Conservation (phyloP, 2,888 invertebrate genomes). For the Athalia circularis region DNA sequence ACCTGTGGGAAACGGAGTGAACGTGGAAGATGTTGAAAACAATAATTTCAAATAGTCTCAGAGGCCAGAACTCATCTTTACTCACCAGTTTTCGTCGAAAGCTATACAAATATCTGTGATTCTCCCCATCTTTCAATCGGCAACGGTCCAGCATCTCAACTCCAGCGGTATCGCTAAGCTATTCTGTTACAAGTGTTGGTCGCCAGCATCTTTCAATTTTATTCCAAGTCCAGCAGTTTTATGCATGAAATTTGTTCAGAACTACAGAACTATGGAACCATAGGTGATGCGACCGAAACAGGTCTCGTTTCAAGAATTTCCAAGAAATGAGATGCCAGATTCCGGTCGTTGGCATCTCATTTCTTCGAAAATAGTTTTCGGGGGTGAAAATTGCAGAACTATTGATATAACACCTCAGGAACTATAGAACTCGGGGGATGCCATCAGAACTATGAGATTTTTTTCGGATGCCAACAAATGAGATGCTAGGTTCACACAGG, state of each 20-base stretch:
- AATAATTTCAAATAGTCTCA: not conserved
- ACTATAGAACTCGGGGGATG: constrained; percentile 16
- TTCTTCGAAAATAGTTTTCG: not conserved
- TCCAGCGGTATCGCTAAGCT: no score
- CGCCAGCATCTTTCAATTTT: not conserved
- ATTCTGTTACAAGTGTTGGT: no score
- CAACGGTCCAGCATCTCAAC: no score
- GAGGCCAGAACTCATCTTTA: not conserved
- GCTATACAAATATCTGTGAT: no score
- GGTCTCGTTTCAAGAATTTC: not conserved
- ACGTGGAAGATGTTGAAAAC: not conserved
- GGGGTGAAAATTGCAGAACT: constrained; percentile 2
- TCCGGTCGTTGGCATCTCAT: constrained; percentile 14
- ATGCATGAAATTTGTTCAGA: not conserved
- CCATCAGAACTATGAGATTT: not conserved
- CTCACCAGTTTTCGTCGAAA: not conserved
- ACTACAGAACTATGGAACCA: not conserved
- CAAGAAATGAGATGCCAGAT: not conserved
- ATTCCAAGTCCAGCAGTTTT: no score
- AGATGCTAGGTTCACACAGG: constrained; percentile 14
- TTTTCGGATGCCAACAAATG: constrained; percentile 13
- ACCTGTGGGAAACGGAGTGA: no score
- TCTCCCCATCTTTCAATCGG: no score
- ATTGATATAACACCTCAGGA: constrained; percentile 7
- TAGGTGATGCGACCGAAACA: no score